These are phyloP conservation scores for Hemiprocne comata DNA, from an alignment of 2,113 vertebrate species.

Conservation along the genomic window DNA sequence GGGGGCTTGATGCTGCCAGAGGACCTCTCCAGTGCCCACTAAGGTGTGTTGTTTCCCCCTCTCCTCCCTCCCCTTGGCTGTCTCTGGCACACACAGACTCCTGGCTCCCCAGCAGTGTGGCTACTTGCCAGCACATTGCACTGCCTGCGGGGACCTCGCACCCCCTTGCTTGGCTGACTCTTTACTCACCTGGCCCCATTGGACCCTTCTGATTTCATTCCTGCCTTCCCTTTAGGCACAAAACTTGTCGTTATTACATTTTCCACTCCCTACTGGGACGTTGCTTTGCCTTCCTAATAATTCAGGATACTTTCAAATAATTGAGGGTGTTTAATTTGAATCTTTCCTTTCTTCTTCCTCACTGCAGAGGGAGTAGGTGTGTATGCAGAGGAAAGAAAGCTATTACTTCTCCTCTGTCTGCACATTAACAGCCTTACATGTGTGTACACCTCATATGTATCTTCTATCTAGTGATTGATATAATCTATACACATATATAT, in stretches of 20 bases:
- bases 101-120: neutral
- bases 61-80: neutral
- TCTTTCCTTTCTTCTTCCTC: neutral
- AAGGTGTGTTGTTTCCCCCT: neutral
- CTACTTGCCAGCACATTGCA: conserved; percentile 23
- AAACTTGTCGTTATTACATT: conserved; percentile 47
- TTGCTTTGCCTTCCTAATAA: conserved; percentile 35
- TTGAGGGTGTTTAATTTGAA: conserved; percentile 21
- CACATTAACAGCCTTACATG: neutral
- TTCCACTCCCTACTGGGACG: neutral
- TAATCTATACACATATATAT: neutral
- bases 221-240: conserved; percentile 50
- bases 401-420: neutral
- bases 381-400: neutral
- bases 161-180: conserved; percentile 57
- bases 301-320: conserved; percentile 14
- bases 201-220: conserved; percentile 51
- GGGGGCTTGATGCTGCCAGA: neutral
- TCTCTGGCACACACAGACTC: neutral
- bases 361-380: neutral
- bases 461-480: neutral
- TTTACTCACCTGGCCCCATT: conserved; percentile 54
- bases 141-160: conserved; percentile 21
- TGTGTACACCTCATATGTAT: neutral
- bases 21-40: neutral